phyloP scores from a whole-genome alignment of 2,797 vertebrate genomes.

The Toxotes lorentzi region DNA sequence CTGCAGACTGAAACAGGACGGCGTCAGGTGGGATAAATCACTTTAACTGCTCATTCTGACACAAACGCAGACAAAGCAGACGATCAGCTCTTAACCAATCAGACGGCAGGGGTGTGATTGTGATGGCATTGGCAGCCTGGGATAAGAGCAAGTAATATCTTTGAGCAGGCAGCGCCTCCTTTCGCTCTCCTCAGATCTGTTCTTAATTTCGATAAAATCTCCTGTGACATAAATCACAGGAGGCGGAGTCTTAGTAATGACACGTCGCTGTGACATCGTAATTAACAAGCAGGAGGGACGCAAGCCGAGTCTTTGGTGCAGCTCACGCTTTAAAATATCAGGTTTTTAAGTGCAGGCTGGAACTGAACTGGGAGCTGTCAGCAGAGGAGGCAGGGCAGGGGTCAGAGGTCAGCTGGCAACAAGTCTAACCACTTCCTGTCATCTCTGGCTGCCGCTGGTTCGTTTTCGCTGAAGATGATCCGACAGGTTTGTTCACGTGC shows the following conservation, averaged over 20 bases:
- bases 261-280: slow-evolving; percentile 23
- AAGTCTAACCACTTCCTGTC: neutral
- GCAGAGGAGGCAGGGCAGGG: neutral
- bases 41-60: too few relatives aligned
- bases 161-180: neutral
- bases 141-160: neutral
- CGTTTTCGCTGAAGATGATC: neutral
- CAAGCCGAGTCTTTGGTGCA: slow-evolving; percentile 6
- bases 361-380: neutral
- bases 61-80: too few relatives aligned
- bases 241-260: slow-evolving; percentile 2
- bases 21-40: too few relatives aligned
- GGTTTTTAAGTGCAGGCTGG: slow-evolving; percentile 41
- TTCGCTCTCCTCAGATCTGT: slow-evolving; percentile 11
- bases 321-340: slow-evolving; percentile 24
- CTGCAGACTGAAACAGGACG: too few relatives aligned
- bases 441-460: neutral
- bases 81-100: neutral
- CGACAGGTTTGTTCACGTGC: neutral
- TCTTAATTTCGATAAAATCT: slow-evolving; percentile 54
- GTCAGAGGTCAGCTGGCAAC: slow-evolving; percentile 35
- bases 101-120: too few relatives aligned
- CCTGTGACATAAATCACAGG: slow-evolving; percentile 31
- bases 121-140: neutral
- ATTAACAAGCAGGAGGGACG: slow-evolving; percentile 20